Percentiles rank a stretch among this genome's conserved stretches.
These are phyloP conservation scores for Gymnoscopelus braueri DNA, from an alignment of 2,797 vertebrate genomes.

Conservation along the genomic window DNA sequence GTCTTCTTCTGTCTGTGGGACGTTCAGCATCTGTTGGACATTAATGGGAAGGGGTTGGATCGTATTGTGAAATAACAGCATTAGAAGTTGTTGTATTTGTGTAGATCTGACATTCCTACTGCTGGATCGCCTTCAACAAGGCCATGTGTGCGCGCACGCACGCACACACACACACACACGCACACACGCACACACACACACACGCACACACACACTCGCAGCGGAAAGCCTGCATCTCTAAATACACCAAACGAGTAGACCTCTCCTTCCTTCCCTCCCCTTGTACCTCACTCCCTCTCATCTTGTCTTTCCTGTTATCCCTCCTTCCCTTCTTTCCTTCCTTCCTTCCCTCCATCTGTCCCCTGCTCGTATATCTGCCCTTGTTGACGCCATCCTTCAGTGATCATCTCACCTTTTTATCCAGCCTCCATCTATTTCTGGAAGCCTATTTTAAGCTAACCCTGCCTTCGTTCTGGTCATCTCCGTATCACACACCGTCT, in stretches of 20 bases:
- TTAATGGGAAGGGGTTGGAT: constrained; percentile 26
- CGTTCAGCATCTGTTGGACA: constrained; percentile 28
- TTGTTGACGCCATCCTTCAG: constrained; percentile 47
- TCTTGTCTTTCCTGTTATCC: constrained; percentile 16
- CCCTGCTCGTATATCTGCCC: constrained; percentile 42
- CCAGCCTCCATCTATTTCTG: constrained; percentile 54
- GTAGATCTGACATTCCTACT: constrained; percentile 33
- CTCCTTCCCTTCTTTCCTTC: constrained; percentile 22
- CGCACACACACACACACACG: background rate
- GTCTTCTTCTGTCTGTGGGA: constrained; percentile 35
- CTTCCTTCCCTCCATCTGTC: constrained; percentile 11
- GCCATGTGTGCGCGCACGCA: background rate
- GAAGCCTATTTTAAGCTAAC: constrained; percentile 56
- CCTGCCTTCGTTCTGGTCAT: constrained; percentile 44
- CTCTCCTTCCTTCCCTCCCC: constrained; percentile 29
- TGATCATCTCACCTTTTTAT: constrained; percentile 46
- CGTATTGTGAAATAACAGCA: constrained; percentile 26
- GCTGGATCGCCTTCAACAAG: background rate
- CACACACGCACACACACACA: background rate
- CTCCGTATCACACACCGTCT: constrained; percentile 25
- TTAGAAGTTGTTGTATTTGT: constrained; percentile 1
- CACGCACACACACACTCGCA: background rate
- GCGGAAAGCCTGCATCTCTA: constrained; percentile 27
- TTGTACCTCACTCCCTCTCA: constrained; percentile 27
- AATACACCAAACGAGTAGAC: constrained; percentile 42